Percentiles rank a stretch among this genome's conserved stretches.
These are phyloP conservation scores for Acridotheres tristis DNA, from an alignment of 2,797 vertebrate genomes.

Conservation along the genomic window DNA sequence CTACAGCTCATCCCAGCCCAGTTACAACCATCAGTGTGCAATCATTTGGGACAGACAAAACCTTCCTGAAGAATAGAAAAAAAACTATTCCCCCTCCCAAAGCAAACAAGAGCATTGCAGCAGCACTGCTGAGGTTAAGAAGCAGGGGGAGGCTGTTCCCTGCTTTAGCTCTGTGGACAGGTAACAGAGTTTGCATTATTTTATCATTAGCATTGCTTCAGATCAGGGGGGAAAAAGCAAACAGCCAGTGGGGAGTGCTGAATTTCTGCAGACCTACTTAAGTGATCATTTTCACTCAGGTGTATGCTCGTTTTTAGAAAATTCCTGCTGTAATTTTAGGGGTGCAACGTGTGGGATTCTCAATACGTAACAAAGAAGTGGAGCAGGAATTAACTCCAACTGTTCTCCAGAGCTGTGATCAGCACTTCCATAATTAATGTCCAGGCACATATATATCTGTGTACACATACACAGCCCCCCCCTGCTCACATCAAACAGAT, in stretches of 20 bases:
- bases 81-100: neutral
- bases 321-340: neutral
- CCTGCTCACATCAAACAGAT: constrained; percentile 31
- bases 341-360: neutral
- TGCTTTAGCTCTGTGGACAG: neutral
- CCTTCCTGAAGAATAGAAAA: neutral
- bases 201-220: neutral
- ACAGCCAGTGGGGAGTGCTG: neutral
- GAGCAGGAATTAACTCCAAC: constrained; percentile 31
- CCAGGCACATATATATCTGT: neutral
- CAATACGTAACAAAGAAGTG: neutral
- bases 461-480: constrained; percentile 9
- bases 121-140: neutral
- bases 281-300: neutral
- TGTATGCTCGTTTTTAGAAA: neutral
- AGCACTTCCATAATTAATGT: constrained; percentile 44
- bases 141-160: neutral
- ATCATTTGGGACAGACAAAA: neutral
- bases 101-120: neutral
- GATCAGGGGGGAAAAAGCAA: neutral
- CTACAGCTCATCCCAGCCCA: neutral
- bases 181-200: neutral
- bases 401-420: constrained; percentile 31
- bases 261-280: neutral
- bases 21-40: fast-evolving